phyloP scores from a whole-genome alignment of 2,888 invertebrate genomes.

The Phytoseiulus persimilis region DNA sequence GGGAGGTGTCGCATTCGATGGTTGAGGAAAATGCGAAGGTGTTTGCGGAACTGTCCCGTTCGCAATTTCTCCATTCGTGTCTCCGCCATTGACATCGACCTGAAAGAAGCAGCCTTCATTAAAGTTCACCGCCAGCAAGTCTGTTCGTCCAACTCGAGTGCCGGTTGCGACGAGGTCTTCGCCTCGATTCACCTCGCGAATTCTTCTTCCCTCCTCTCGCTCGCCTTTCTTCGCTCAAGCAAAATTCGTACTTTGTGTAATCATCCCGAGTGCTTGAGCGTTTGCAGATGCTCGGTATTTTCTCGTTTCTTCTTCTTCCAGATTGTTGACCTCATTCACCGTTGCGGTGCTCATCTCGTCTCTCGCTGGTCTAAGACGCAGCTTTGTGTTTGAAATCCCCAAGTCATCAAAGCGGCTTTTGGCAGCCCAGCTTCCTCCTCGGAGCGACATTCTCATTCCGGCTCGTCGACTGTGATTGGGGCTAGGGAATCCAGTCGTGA shows the following conservation, averaged over 20 bases:
- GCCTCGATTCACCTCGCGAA: conserved; percentile 9
- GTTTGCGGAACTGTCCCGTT: conserved; percentile 21
- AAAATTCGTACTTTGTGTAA: neutral
- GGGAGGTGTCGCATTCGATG: conserved; percentile 32
- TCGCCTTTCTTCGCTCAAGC: neutral
- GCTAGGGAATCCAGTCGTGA: neutral
- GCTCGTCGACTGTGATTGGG: neutral
- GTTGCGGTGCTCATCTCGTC: neutral
- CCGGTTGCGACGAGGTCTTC: neutral
- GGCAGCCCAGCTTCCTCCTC: neutral
- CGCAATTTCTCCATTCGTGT: neutral
- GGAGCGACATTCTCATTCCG: neutral
- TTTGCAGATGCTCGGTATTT: neutral
- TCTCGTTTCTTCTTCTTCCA: neutral
- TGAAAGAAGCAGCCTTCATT: neutral
- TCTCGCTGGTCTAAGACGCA: neutral
- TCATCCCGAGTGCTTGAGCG: neutral
- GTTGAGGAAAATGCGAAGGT: conserved; percentile 28
- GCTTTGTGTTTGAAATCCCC: neutral
- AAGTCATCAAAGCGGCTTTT: no score
- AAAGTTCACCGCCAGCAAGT: neutral
- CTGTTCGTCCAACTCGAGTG: neutral
- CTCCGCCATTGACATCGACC: conserved; percentile 15
- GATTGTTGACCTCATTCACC: neutral
- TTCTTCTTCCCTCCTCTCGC: neutral